Percentiles rank a stretch among this genome's conserved stretches.
These are phyloP conservation scores for Stictonetta naevosa DNA, from an alignment of 2,113 vertebrate species.

Conservation along the genomic window DNA sequence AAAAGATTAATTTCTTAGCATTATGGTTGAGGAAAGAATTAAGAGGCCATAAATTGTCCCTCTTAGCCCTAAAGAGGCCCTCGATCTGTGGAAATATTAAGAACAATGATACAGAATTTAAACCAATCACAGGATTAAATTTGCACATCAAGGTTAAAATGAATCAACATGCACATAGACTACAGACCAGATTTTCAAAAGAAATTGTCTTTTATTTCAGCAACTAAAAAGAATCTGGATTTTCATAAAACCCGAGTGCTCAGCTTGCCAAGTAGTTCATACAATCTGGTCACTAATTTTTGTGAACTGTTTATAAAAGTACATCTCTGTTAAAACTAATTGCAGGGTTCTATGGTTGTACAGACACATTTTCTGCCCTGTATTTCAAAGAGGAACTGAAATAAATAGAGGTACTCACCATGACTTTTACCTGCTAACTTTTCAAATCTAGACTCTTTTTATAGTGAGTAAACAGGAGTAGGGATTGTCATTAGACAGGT, in stretches of 20 bases:
- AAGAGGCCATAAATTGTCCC: background rate
- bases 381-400: background rate
- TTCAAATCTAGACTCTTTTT: background rate
- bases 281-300: background rate
- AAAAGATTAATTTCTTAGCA: background rate
- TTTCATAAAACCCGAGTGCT: constrained; percentile 6
- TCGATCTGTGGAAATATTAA: background rate
- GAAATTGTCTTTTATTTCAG: background rate
- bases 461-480: background rate
- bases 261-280: constrained; percentile 8
- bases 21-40: background rate
- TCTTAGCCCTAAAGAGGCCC: background rate
- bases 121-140: background rate
- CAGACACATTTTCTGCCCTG: background rate
- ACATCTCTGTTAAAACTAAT: background rate
- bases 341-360: background rate
- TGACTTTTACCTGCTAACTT: background rate
- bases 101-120: background rate
- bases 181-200: constrained; percentile 9
- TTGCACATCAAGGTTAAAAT: constrained; percentile 5
- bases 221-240: background rate
- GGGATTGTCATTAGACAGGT: background rate
- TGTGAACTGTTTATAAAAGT: background rate
- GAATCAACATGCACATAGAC: background rate
- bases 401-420: background rate